Base-by-base conservation (phyloP, 1,140 invertebrate species). In the Zaprionus vittiger region DNA sequence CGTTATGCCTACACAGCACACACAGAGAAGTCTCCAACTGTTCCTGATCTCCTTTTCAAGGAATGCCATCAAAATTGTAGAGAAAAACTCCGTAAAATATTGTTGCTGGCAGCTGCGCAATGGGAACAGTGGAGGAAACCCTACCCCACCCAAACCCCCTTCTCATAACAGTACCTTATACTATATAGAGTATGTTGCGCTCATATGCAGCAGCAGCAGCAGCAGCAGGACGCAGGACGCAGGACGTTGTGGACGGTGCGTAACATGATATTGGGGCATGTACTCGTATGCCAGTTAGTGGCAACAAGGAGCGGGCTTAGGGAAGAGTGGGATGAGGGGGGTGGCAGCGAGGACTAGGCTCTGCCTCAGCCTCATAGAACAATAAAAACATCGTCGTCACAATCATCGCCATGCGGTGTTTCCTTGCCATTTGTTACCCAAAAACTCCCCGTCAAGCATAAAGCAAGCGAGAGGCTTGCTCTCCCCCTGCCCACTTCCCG, bases 371-470 rank as follows among this genome's bases (percentile, higher is more conserved):
- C 77, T 86, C 79, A 86, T 78, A 87, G 81, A 87, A 87, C 84
- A 87, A 87, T 87, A 84, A 87, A 87, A 87, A 87, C 83, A 87
- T 87, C 78, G 84, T 87, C 83, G 84, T 89, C 83, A 87, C 83
- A 87, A 87, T 87, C 83, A 89, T 87, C 83, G 83, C 83, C 83
- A 87, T 89, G 83, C 83, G 83, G 83, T 87, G 83, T 86, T 83
- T 80, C 77, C 84, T 89, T 78, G 77, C 80, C 83, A 86, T 86
- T 86, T 86, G 80, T 87, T 85, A 57, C 54, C 83, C 20, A 44
- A 74, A 62, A 63, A 64, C 77, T 73, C 59, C 66, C 38, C 38
- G 41, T 24, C 59, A 57, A 63, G 60, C 52, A 75, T 71, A 63
- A 71, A 70, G 49, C 66, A 63, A 75, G 56, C 34, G 67, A 37